These are phyloP conservation scores for Zygothrica quintamaculata DNA, from an alignment of 2,888 invertebrate species.

Conservation along the genomic window DNA sequence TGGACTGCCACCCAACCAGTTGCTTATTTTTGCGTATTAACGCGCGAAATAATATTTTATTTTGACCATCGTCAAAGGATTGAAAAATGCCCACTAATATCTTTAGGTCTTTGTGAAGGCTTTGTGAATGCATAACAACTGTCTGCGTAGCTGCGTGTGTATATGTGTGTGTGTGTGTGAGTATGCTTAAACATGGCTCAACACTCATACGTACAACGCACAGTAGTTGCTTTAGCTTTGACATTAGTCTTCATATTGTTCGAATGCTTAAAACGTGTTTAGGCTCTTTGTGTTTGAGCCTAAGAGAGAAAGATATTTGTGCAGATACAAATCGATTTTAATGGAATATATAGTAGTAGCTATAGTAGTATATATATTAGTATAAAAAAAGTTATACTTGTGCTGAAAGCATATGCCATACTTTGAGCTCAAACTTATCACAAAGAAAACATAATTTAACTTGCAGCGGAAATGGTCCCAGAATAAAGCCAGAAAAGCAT, in stretches of 20 bases:
- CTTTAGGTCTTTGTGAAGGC: slow-evolving; percentile 79
- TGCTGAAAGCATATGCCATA: no score
- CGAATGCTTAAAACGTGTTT: neutral
- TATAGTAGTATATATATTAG: no score
- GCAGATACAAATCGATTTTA: no score
- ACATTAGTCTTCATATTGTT: slow-evolving; percentile 34
- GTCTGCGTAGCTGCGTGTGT: slow-evolving; percentile 23
- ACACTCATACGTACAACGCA: slow-evolving; percentile 16
- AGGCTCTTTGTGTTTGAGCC: slow-evolving; percentile 10
- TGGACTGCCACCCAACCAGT: slow-evolving; percentile 70
- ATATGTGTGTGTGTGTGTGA: slow-evolving; percentile 15
- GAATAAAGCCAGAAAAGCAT: no score
- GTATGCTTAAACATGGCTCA: slow-evolving; percentile 2
- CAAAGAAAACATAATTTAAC: no score
- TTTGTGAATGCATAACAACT: slow-evolving; percentile 46
- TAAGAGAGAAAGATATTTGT: no score
- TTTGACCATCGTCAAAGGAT: slow-evolving; percentile 84
- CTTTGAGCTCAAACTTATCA: no score
- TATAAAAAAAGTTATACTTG: no score
- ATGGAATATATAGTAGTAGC: no score
- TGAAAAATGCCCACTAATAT: slow-evolving; percentile 84
- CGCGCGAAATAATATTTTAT: slow-evolving; percentile 82
- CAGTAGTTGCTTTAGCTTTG: slow-evolving; percentile 37
- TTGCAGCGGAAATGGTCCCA: no score
- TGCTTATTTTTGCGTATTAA: slow-evolving; percentile 81